These are phyloP conservation scores for Anser brachyrhynchus DNA, from an alignment of 2,113 vertebrate genomes.

Conservation along the genomic window DNA sequence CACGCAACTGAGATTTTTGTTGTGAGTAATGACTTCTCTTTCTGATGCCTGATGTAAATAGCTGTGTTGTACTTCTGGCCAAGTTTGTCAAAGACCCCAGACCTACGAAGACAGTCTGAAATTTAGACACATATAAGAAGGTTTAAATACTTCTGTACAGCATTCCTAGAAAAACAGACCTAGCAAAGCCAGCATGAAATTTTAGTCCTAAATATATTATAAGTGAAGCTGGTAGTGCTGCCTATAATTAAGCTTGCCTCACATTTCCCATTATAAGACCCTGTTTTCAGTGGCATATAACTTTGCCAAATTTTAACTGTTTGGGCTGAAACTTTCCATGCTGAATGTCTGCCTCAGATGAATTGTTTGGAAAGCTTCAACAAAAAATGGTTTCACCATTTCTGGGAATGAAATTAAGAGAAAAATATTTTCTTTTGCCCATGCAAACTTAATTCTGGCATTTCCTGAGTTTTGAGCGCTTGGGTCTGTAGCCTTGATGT, in stretches of 20 bases:
- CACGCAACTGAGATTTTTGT: not conserved
- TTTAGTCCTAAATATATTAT: slow-evolving; percentile 21
- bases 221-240: slow-evolving; percentile 34
- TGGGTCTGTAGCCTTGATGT: slow-evolving; percentile 5
- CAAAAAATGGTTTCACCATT: slow-evolving; percentile 65
- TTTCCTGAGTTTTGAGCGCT: slow-evolving; percentile 39
- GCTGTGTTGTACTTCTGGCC: not conserved
- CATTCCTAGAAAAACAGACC: slow-evolving; percentile 55
- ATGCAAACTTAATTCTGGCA: slow-evolving; percentile 62
- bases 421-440: slow-evolving; percentile 68
- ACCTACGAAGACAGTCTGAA: not conserved
- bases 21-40: not conserved
- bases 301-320: slow-evolving; percentile 63
- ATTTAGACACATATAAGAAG: not conserved
- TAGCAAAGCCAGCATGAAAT: slow-evolving; percentile 15
- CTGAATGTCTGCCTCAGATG: slow-evolving; percentile 57
- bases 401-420: slow-evolving; percentile 69
- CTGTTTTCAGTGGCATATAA: slow-evolving; percentile 19
- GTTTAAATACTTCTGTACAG: not conserved
- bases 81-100: not conserved
- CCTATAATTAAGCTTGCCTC: slow-evolving; percentile 50
- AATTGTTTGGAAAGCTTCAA: slow-evolving; percentile 68
- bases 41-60: not conserved
- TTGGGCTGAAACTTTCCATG: slow-evolving; percentile 69
- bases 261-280: slow-evolving; percentile 62